Evolutionary conservation across 2,113 vertebrate species (phyloP), one percentile per base, ranked within the genome.

Genomic region (Phylloscopus trochilus): DNA sequence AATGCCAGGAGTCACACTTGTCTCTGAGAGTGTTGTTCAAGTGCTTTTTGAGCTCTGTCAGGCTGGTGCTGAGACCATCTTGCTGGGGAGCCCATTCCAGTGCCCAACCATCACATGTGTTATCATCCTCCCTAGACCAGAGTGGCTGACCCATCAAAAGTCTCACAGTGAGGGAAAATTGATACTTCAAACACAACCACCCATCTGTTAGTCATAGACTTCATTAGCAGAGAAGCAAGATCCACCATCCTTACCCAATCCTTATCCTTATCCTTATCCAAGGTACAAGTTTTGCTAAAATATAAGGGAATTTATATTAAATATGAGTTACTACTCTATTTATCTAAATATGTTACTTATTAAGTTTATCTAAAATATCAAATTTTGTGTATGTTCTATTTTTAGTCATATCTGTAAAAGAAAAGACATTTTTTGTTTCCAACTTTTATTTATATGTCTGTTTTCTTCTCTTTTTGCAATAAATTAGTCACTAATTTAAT

Each of bases 401-500:
- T 92, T 83, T 81, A 68, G 49, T 78, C 9, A 9, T 74, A 35
- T 70, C 63, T 88, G 51, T 79, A 87, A 92, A 62, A 89, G 23
- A 83, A 77, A 53, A 82, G 3, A 47, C 4, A 13, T 58, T 67
- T 84, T 92, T 84, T 22, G 55, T 84, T 64, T 47, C 33, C 67
- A 86, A 30, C 28, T 83, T 91, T 92, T 74, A 86, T 90, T 94
- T 90, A 59, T 73, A 47, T 79, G 14, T 64, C 66, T 76, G 51
- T 47, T 92, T 92, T 93, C 46, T 81, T 93, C 47, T 88, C 60
- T 73, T 73, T 87, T 94, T 88, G 27, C 62, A 82, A 68, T 82
- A 93, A 94, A 91, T 93, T 94, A 77, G 51, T 92, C 68, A 96
- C 60, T 92, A 93, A 96, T 95, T 92, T 84, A 93, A 95, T 95